Evolutionary conservation across 2,113 vertebrate species (phyloP).

Genomic region (Poeciliopsis retropinna): DNA sequence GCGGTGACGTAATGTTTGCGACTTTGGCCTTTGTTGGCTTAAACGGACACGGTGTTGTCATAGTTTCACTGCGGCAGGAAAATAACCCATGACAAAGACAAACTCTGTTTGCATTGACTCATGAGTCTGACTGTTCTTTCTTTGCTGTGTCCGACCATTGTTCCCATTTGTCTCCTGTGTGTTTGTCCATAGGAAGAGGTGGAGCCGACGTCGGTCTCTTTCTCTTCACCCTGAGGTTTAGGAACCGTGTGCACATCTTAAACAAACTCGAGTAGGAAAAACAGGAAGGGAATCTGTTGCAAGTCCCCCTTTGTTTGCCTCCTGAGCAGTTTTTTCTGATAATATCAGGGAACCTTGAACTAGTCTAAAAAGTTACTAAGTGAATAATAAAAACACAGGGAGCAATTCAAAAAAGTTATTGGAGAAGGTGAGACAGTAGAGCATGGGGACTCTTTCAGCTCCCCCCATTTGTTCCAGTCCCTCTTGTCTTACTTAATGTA

Average conservation of each 20-base stretch:
- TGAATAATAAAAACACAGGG: no score
- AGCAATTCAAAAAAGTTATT: not conserved
- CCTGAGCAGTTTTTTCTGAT: not conserved
- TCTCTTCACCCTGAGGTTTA: slow-evolving; percentile 23
- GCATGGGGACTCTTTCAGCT: not conserved
- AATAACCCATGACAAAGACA: slow-evolving; percentile 29
- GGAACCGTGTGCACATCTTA: slow-evolving; percentile 32
- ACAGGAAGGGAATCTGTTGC: slow-evolving; percentile 52
- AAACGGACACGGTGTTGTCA: slow-evolving; percentile 39
- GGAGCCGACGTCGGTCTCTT: slow-evolving; percentile 25
- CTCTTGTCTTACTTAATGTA: not conserved
- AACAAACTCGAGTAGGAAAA: slow-evolving; percentile 41
- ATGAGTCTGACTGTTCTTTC: slow-evolving; percentile 17
- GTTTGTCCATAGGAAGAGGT: slow-evolving; percentile 52
- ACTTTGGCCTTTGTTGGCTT: slow-evolving; percentile 27
- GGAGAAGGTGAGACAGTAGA: not conserved
- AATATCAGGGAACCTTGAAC: slow-evolving; percentile 5
- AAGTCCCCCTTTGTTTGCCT: slow-evolving; percentile 7
- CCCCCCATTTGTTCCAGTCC: not conserved
- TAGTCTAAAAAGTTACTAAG: no score
- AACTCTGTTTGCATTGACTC: slow-evolving; percentile 39
- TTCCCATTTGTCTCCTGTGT: not conserved
- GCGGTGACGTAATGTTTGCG: slow-evolving; percentile 17
- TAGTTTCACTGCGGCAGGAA: slow-evolving; percentile 31
- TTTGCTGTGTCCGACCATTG: slow-evolving; percentile 16